Evolutionary conservation across 2,113 vertebrate genomes (phyloP).

Genomic region (Eidolon helvum): DNA sequence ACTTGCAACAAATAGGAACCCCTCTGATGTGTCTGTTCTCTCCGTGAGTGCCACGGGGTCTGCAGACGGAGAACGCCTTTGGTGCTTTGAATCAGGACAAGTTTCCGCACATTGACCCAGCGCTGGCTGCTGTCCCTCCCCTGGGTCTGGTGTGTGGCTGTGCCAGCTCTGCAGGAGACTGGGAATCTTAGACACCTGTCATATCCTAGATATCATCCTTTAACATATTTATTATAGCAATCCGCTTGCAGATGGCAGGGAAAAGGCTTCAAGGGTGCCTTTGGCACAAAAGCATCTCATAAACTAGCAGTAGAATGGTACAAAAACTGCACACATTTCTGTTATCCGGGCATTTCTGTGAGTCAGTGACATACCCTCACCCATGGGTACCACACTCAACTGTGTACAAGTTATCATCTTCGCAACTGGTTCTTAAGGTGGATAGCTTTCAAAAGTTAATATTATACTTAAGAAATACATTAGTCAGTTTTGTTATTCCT

Average conservation of each 20-base stretch:
- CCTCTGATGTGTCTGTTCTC: not conserved
- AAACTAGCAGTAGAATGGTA: not conserved
- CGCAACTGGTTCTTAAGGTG: not conserved
- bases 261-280: not conserved
- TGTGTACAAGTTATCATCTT: not conserved
- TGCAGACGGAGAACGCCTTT: not conserved
- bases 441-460: not conserved
- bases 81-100: not conserved
- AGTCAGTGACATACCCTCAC: not conserved
- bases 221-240: not conserved
- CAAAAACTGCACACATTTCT: not conserved
- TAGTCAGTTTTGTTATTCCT: not conserved
- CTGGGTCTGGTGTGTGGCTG: accelerated
- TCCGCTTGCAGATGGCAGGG: not conserved
- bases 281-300: not conserved
- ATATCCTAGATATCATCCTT: no score
- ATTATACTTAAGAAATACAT: not conserved
- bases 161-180: not conserved
- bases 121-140: no score
- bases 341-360: not conserved
- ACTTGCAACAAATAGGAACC: not conserved
- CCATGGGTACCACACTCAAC: no score
- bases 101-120: no score
- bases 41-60: not conserved
- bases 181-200: not conserved